Percentiles rank a stretch among this genome's conserved stretches.
phyloP scores from a whole-genome alignment of 2,888 invertebrate genomes.

The Seira sanloemensis region DNA sequence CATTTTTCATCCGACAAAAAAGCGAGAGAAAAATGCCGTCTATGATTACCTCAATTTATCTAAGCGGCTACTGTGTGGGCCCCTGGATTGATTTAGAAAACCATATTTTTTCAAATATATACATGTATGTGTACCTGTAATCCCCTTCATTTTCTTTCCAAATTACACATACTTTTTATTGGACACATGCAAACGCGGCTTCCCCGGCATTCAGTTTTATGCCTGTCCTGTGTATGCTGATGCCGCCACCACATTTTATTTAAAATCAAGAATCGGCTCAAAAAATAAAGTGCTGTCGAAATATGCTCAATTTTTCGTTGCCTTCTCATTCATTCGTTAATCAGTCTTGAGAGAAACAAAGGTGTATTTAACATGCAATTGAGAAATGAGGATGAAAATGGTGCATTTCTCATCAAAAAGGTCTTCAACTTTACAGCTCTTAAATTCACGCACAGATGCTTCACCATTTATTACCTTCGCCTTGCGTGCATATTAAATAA shows the following conservation, averaged over 20 bases:
- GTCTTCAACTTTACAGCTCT: background rate
- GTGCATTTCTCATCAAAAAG: conserved; percentile 30
- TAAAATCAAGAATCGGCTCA: background rate
- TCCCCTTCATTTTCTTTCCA: conserved; percentile 64
- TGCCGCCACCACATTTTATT: conserved; percentile 34
- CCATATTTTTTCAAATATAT: conserved; percentile 66
- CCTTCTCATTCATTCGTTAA: conserved; percentile 39
- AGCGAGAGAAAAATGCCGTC: conserved; percentile 9
- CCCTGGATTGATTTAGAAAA: conserved; percentile 72
- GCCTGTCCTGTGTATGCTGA: conserved; percentile 17
- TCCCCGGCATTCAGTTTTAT: background rate
- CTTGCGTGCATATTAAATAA: background rate
- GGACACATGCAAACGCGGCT: background rate
- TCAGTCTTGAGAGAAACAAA: background rate
- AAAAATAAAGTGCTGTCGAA: too few relatives aligned
- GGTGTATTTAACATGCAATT: conserved; percentile 16
- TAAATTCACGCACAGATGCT: background rate
- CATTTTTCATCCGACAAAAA: conserved; percentile 62
- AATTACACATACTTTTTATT: conserved; percentile 52
- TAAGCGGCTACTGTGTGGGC: background rate
- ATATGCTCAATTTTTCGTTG: conserved; percentile 1
- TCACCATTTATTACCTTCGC: background rate
- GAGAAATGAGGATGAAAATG: conserved; percentile 15
- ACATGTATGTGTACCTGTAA: too few relatives aligned
- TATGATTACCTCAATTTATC: background rate